These are phyloP conservation scores for Zophobas morio DNA, from an alignment of 1,140 invertebrate species.

Conservation along the genomic window DNA sequence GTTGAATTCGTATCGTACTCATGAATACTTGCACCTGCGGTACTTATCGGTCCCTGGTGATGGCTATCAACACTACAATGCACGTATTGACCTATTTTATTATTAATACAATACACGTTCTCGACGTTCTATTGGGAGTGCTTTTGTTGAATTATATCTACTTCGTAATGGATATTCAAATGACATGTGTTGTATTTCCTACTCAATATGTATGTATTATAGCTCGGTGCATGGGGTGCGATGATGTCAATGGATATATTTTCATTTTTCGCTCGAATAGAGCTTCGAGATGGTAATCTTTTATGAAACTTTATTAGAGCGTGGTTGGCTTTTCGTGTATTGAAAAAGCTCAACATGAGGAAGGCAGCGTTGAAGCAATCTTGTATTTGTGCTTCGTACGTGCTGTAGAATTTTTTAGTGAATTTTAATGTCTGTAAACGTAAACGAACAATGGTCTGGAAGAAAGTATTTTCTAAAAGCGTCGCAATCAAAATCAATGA, in stretches of 20 bases:
- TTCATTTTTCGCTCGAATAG: conserved; percentile 7
- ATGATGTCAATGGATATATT: conserved; percentile 7
- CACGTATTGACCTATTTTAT: conserved; percentile 46
- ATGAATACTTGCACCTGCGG: conserved; percentile 6
- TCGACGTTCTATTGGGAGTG: conserved; percentile 17
- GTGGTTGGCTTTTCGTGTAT: background rate
- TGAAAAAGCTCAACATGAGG: no score
- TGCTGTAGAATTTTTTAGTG: no score
- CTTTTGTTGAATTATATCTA: conserved; percentile 38
- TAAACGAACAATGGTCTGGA: no score
- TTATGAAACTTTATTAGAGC: background rate
- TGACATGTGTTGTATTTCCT: conserved; percentile 31
- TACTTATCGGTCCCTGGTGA: conserved; percentile 18
- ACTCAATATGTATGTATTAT: conserved; percentile 17
- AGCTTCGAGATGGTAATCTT: background rate
- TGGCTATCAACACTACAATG: conserved; percentile 41
- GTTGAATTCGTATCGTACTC: background rate
- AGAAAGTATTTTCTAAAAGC: background rate
- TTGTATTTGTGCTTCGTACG: no score
- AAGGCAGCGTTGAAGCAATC: no score
- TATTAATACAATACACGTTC: conserved; percentile 43
- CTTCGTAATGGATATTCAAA: conserved; percentile 37
- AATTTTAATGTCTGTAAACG: no score
- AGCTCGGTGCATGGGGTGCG: conserved; percentile 6
- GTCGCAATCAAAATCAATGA: background rate